Percentiles rank a stretch among this genome's conserved stretches.
These are phyloP conservation scores for Steatornis caripensis DNA, from an alignment of 2,113 vertebrate species.

Conservation along the genomic window DNA sequence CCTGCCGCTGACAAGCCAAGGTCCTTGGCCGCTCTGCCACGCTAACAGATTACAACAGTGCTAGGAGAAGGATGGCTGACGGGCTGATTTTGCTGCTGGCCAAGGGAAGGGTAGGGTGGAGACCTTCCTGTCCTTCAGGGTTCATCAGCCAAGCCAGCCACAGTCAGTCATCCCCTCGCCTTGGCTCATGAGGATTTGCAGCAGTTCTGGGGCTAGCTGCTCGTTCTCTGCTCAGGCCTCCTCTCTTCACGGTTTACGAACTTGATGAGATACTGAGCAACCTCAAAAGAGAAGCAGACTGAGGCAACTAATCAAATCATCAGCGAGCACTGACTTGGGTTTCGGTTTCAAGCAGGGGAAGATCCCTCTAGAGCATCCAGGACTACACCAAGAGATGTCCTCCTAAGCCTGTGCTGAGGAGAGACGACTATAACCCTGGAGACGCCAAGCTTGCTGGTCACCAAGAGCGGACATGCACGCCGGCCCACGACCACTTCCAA, in stretches of 20 bases:
- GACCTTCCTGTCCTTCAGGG: background rate
- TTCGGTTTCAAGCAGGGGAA: background rate
- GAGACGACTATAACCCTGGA: background rate
- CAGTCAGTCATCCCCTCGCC: rapidly evolving
- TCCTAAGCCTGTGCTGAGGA: background rate
- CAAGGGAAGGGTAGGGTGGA: background rate
- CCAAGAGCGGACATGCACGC: background rate
- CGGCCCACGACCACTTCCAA: background rate
- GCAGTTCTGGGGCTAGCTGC: background rate
- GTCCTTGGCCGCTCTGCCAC: background rate
- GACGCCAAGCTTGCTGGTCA: background rate
- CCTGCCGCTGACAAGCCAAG: background rate
- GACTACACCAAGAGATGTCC: background rate
- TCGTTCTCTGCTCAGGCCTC: background rate
- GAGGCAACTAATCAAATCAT: background rate
- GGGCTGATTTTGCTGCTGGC: background rate
- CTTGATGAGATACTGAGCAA: background rate
- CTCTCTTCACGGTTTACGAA: background rate
- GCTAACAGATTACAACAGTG: background rate
- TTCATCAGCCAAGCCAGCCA: background rate
- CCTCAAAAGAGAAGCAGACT: background rate
- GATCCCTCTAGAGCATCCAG: background rate
- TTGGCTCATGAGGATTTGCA: background rate
- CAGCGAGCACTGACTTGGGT: background rate
- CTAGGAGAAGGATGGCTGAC: background rate